phyloP scores from a whole-genome alignment of 1,140 invertebrate genomes.

The Rhizoglyphus robini region DNA sequence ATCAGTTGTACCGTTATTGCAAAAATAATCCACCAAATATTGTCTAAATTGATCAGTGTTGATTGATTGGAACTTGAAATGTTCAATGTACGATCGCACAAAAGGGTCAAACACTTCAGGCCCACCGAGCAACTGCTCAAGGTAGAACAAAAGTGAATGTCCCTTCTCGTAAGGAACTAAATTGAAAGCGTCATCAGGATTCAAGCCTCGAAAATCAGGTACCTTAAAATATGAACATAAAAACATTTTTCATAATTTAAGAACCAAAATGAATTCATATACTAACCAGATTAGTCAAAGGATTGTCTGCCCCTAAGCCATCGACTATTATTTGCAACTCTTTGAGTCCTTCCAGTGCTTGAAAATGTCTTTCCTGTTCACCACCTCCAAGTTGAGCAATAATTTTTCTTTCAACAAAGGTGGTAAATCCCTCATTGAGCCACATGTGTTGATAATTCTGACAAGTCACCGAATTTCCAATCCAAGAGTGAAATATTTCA shows the following conservation, averaged over 20 bases:
- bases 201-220: slow-evolving; percentile 40
- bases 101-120: slow-evolving; percentile 68
- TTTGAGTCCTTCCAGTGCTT: slow-evolving; percentile 56
- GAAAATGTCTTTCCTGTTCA: slow-evolving; percentile 55
- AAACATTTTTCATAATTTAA: too few species aligned
- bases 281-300: slow-evolving; percentile 63
- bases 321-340: slow-evolving; percentile 47
- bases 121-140: slow-evolving; percentile 69
- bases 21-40: slow-evolving; percentile 63
- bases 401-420: slow-evolving; percentile 48
- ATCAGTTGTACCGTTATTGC: slow-evolving; percentile 34
- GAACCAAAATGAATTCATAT: too few species aligned
- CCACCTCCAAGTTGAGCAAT: slow-evolving; percentile 45
- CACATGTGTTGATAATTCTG: slow-evolving; percentile 52
- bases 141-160: slow-evolving; percentile 66
- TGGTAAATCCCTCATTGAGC: slow-evolving; percentile 79
- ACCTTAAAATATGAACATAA: not conserved
- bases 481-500: slow-evolving; percentile 84
- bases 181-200: slow-evolving; percentile 85
- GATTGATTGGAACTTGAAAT: slow-evolving; percentile 68
- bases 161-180: slow-evolving; percentile 85
- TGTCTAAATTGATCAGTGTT: slow-evolving; percentile 63
- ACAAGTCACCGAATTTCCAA: slow-evolving; percentile 65
- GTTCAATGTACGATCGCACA: slow-evolving; percentile 61
- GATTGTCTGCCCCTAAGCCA: slow-evolving; percentile 41